Evolutionary conservation across 1,140 invertebrate species (phyloP).

Genomic region (Samia ricini): DNA sequence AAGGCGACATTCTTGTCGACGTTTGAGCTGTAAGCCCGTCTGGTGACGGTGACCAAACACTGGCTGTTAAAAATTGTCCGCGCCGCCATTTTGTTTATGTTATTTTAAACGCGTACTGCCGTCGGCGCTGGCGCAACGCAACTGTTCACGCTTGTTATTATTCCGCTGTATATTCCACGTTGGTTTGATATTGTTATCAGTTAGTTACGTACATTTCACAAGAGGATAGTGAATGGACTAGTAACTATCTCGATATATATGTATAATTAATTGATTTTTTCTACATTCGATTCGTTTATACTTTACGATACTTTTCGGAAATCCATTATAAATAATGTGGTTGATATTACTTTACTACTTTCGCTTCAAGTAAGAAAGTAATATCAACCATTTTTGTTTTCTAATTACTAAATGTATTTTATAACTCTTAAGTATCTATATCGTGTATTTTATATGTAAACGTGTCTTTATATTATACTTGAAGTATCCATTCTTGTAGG

Average conservation of each 20-base stretch:
- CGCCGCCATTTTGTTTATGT: conserved; percentile 63
- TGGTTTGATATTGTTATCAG: conserved; percentile 23
- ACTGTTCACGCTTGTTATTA: conserved; percentile 24
- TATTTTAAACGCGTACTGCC: conserved; percentile 43
- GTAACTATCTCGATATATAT: background rate
- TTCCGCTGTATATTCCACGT: conserved; percentile 11
- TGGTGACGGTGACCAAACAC: conserved; percentile 47
- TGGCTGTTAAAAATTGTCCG: conserved; percentile 41
- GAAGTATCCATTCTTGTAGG: too few relatives aligned
- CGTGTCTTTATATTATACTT: too few relatives aligned
- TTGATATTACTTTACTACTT: too few relatives aligned
- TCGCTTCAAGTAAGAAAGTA: too few relatives aligned
- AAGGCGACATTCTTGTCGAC: conserved; percentile 86
- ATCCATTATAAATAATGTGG: too few relatives aligned
- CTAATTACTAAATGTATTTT: too few relatives aligned
- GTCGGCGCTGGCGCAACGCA: conserved; percentile 56
- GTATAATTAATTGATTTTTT: too few relatives aligned
- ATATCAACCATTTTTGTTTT: too few relatives aligned
- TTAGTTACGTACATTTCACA: conserved; percentile 15
- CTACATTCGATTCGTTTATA: too few relatives aligned
- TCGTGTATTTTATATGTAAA: too few relatives aligned
- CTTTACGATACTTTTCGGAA: too few relatives aligned
- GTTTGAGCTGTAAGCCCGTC: conserved; percentile 54
- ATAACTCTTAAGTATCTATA: too few relatives aligned
- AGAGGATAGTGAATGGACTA: conserved; percentile 6